Conservation (phyloP, 2,113 vertebrate species). For the Micronycteris hirsuta region DNA sequence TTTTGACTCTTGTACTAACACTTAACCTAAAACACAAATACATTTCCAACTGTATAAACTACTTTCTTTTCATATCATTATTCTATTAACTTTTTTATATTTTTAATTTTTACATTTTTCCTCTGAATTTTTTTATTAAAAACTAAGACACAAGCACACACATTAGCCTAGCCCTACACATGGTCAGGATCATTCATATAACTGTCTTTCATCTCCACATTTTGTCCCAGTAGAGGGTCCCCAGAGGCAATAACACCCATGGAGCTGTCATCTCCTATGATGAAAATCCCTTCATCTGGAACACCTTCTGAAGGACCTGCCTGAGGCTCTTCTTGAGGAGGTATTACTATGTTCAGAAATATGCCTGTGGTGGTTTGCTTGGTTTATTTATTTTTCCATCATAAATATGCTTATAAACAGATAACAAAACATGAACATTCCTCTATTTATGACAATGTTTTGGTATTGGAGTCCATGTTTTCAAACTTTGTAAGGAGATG, state of each 20-base stretch:
- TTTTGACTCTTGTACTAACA: not conserved
- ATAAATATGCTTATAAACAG: not conserved
- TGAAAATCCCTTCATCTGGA: not conserved
- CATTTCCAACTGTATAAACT: not conserved
- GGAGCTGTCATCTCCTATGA: not conserved
- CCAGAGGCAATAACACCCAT: too few species aligned
- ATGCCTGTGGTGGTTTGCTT: not conserved
- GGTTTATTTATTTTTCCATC: not conserved
- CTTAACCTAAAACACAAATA: not conserved
- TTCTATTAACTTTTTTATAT: not conserved
- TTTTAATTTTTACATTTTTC: not conserved
- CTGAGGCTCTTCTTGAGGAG: not conserved
- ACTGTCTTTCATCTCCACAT: not conserved
- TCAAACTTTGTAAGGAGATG: not conserved
- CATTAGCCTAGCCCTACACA: too few species aligned
- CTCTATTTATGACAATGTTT: not conserved
- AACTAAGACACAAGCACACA: not conserved
- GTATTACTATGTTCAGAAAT: not conserved
- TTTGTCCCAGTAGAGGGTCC: not conserved
- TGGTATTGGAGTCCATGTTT: not conserved
- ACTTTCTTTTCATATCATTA: not conserved
- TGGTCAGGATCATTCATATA: too few species aligned
- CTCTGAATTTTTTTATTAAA: not conserved
- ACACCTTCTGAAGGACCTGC: not conserved
- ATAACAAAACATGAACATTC: not conserved